phyloP scores from a whole-genome alignment of 2,797 vertebrate genomes.

The Acanthis flammea region DNA sequence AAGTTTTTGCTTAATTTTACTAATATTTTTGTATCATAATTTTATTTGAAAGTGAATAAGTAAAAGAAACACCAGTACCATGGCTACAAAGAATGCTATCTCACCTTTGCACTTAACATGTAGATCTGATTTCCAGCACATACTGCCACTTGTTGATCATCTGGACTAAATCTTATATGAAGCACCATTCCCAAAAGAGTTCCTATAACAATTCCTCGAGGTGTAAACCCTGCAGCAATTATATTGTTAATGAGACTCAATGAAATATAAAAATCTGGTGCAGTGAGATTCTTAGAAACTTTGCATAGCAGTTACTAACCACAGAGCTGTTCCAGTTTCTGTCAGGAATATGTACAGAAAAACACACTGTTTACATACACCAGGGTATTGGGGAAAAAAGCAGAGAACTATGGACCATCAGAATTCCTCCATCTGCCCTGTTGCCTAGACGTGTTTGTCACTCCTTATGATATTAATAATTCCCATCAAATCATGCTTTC shows the following conservation, averaged over 20 bases:
- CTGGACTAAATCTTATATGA: conserved; percentile 65
- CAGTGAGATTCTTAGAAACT: background rate
- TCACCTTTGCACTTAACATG: conserved; percentile 68
- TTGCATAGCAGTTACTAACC: background rate
- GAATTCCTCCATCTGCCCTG: background rate
- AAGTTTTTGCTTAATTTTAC: background rate
- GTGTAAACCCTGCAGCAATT: conserved; percentile 55
- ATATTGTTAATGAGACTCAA: background rate
- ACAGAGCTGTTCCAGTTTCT: background rate
- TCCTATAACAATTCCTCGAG: conserved; percentile 60
- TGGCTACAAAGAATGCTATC: background rate
- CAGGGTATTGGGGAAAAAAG: background rate
- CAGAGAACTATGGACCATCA: background rate
- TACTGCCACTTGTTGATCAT: conserved; percentile 58
- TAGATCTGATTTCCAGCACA: conserved; percentile 64
- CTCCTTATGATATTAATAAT: background rate
- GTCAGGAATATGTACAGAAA: background rate
- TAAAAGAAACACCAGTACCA: background rate
- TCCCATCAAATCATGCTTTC: background rate
- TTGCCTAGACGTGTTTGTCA: background rate
- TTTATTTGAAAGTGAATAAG: background rate
- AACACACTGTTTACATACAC: background rate
- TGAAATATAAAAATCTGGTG: background rate
- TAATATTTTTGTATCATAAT: background rate
- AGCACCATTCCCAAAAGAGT: conserved; percentile 55